Percentiles rank a stretch among this genome's conserved stretches.
phyloP scores from a whole-genome alignment of 1,140 invertebrate species.

The Limonius californicus region DNA sequence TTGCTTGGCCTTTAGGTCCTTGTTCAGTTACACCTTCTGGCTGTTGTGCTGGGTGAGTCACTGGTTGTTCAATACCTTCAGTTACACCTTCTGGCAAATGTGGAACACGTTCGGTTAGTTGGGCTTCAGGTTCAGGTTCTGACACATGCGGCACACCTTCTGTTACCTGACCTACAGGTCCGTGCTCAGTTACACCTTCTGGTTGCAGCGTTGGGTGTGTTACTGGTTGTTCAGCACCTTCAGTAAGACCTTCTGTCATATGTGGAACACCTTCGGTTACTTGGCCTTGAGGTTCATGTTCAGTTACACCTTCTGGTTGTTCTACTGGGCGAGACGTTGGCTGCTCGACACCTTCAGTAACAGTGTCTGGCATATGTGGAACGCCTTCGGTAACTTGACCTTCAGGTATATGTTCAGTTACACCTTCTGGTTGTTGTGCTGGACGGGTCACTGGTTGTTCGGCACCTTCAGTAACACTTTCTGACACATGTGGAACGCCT shows the following conservation, averaged over 20 bases:
- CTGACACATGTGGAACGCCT: no score
- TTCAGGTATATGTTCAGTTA: not conserved
- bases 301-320: not conserved
- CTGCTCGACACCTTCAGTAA: not conserved
- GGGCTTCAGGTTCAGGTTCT: not conserved
- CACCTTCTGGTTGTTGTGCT: no score
- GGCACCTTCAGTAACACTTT: no score
- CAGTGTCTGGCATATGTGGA: no score
- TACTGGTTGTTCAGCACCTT: conserved; percentile 6
- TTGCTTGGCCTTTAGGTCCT: not conserved
- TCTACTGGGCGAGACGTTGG: not conserved
- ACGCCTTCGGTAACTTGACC: no score
- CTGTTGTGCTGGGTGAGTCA: not conserved
- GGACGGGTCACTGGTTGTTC: no score
- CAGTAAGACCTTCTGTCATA: conserved; percentile 11
- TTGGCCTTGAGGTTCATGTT: not conserved
- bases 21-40: conserved; percentile 6
- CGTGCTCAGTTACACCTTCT: not conserved
- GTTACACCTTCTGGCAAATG: conserved; percentile 14
- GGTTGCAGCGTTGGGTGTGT: not conserved
- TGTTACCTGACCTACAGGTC: conserved; percentile 7
- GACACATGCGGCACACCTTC: not conserved
- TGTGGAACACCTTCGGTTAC: conserved; percentile 13
- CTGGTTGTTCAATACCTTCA: conserved; percentile 5
- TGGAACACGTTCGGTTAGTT: conserved; percentile 23